Evolutionary conservation across 2,797 vertebrate species (phyloP), one percentile per base, ranked within the genome.

Genomic region (Myotis vivesi): DNA sequence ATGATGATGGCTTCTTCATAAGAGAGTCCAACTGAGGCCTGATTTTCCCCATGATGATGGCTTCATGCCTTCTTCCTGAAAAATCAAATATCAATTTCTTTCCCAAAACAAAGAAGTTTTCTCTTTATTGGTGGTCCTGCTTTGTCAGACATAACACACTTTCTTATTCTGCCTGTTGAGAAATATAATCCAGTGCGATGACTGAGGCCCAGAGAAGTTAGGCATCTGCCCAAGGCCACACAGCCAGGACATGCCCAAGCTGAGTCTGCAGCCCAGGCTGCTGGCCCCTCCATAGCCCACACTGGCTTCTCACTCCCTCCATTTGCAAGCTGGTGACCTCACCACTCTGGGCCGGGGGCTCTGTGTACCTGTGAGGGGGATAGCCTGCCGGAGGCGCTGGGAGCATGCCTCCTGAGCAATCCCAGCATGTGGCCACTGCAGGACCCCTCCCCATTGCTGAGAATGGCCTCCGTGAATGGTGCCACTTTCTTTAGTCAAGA

Each of bases 131-230:
- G 51, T 64, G 6, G 2, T 19, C 49, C n/a, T 55, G 36, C 23
- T 89, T 71, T 77, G 22, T 22, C 19, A 33, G 22, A 10, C 36
- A 36, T n/a, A 36, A 62, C 1, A 13, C 12, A 15, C 7, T 15
- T 77, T 81, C 49, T 76, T 80, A 73, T 9, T 75, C 41, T 68
- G 33, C 38, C 38, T 33, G 4, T 23, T 8, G 62, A 87, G 84
- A 91, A 94, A 88, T 36, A n/a, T 8, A 81, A 94, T n/a, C 30
- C 28, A 77, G 19, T 0, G 6, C 49, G 91, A 69, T 0, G 1
- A 38, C 0, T 1, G 79, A 92, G 79, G 82, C 41, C 96, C 96
- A 97, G 96, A 97, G 62, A 89, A 62, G 20, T 53, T 49, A 84
- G 25, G 53, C 23, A n/a, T 33, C 51, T 85, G 9, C 13, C 73